These are phyloP conservation scores for Melanchra persicariae DNA, from an alignment of 2,888 invertebrate species.

Conservation along the genomic window DNA sequence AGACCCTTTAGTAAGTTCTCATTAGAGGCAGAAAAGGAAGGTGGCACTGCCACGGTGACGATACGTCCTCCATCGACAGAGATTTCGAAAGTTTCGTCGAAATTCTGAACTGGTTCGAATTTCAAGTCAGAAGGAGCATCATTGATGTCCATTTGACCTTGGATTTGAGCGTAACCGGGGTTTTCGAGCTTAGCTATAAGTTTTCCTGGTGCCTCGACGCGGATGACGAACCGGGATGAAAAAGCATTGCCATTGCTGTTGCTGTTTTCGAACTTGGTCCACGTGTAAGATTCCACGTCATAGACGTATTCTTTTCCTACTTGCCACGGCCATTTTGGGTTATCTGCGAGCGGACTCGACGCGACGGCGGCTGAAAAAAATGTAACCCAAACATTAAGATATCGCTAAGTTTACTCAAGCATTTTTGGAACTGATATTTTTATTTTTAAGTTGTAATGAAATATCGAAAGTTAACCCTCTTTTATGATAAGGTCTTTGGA, in stretches of 20 bases:
- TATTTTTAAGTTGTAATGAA: too few relatives aligned
- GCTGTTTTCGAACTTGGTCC: slow-evolving; percentile 90
- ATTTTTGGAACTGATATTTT: too few relatives aligned
- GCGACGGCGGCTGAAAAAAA: slow-evolving; percentile 80
- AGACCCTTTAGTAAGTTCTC: slow-evolving; percentile 93
- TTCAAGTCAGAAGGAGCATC: slow-evolving; percentile 82
- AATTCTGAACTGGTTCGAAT: slow-evolving; percentile 88
- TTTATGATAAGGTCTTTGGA: too few relatives aligned
- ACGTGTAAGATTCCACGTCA: slow-evolving; percentile 89
- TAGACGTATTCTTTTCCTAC: slow-evolving; percentile 91
- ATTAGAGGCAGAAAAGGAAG: slow-evolving; percentile 90
- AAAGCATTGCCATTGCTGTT: slow-evolving; percentile 85
- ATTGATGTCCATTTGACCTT: slow-evolving; percentile 86
- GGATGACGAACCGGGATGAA: slow-evolving; percentile 89
- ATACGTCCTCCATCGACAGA: slow-evolving; percentile 91
- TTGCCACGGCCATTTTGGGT: slow-evolving; percentile 88
- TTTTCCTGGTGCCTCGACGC: slow-evolving; percentile 85
- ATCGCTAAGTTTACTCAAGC: neutral
- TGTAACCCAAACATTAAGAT: neutral
- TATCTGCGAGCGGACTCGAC: slow-evolving; percentile 67
- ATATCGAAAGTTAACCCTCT: too few relatives aligned
- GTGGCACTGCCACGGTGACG: slow-evolving; percentile 89
- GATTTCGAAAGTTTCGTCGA: slow-evolving; percentile 91
- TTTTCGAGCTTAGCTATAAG: slow-evolving; percentile 86
- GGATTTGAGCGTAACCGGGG: slow-evolving; percentile 89